A percentile compares a stretch with the other conserved stretches of the same genome.
Conservation (phyloP, 2,113 vertebrate species). For the Chiloscyllium plagiosum region DNA sequence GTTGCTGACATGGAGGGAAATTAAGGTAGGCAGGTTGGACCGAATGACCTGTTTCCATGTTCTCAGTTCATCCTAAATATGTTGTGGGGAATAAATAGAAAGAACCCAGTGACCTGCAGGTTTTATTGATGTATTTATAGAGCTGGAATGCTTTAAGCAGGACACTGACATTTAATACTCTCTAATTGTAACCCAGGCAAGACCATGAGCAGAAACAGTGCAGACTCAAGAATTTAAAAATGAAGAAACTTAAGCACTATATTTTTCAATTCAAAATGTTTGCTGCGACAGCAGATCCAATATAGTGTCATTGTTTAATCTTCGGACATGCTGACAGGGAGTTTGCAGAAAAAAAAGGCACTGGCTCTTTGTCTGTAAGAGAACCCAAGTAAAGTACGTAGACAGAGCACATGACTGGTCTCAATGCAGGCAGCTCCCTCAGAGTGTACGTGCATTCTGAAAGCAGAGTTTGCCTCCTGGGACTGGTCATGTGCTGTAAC, state of each 20-base stretch:
- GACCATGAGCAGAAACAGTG: neutral
- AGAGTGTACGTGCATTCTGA: neutral
- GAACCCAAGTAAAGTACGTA: neutral
- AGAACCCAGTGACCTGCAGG: neutral
- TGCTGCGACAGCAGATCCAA: neutral
- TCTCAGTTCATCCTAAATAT: neutral
- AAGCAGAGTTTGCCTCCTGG: neutral
- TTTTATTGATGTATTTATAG: neutral
- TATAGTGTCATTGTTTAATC: neutral
- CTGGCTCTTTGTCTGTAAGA: neutral
- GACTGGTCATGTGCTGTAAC: neutral
- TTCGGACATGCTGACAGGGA: neutral
- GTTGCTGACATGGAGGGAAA: neutral
- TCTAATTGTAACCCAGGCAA: neutral
- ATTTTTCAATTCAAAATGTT: neutral
- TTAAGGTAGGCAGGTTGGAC: neutral
- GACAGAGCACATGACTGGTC: neutral
- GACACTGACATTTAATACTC: neutral
- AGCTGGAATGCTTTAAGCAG: neutral
- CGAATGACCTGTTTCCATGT: neutral
- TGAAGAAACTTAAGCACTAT: neutral
- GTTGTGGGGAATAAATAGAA: neutral
- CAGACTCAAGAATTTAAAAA: neutral
- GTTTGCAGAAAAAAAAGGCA: neutral
- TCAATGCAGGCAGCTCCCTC: neutral